Conservation (phyloP, 53 echinoderm and acorn worm genomes). For the Arbacia lixula region DNA sequence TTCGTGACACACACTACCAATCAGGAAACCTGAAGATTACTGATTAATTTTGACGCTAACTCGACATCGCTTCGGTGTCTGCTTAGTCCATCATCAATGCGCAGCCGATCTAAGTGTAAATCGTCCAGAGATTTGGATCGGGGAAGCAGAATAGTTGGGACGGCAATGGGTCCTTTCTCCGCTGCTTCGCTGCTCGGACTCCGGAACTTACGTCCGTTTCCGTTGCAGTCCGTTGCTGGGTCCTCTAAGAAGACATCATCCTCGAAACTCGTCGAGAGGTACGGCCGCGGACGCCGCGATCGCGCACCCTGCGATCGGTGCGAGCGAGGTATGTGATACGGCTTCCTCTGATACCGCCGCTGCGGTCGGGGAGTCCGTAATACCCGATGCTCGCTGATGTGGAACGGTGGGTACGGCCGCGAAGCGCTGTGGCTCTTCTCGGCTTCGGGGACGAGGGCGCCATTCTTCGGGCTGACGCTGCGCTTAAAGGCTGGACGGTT, state of each 20-base stretch:
- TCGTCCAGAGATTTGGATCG: slow-evolving; percentile 86
- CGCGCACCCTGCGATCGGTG: slow-evolving; percentile 8
- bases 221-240: slow-evolving; percentile 32
- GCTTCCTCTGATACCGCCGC: slow-evolving; percentile 59
- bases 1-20: too few relatives aligned
- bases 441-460: slow-evolving; percentile 57
- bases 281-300: neutral
- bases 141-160: slow-evolving; percentile 27
- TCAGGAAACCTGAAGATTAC: slow-evolving; percentile 52
- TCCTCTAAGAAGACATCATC: slow-evolving; percentile 47
- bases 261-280: slow-evolving; percentile 37
- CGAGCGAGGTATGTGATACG: slow-evolving; percentile 69
- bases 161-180: slow-evolving; percentile 11
- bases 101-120: slow-evolving; percentile 51
- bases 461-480: neutral
- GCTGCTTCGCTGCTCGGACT: slow-evolving; percentile 35
- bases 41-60: slow-evolving; percentile 52
- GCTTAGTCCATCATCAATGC: slow-evolving; percentile 47
- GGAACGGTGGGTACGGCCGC: slow-evolving; percentile 40
- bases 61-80: slow-evolving; percentile 52
- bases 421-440: slow-evolving; percentile 70
- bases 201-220: slow-evolving; percentile 29
- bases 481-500: neutral
- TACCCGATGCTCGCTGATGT: slow-evolving; percentile 57
- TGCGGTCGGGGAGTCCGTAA: slow-evolving; percentile 51